These are phyloP conservation scores for Heterohyrax brucei DNA, from an alignment of 2,797 vertebrate species.

Conservation along the genomic window DNA sequence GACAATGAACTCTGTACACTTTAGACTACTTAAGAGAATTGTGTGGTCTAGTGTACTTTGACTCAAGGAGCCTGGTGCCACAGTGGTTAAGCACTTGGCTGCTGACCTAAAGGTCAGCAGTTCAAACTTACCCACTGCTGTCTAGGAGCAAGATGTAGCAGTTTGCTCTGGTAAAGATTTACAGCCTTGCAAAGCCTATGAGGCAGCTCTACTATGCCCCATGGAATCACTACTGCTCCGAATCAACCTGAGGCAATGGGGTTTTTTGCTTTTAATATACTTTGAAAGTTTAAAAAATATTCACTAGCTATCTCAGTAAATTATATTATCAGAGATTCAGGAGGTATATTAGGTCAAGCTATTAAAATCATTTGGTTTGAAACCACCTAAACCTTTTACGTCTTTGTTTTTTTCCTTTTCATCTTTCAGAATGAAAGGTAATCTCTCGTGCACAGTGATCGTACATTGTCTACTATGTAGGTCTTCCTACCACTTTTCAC, in stretches of 20 bases:
- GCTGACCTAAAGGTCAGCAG: too few relatives aligned
- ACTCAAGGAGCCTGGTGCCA: too few relatives aligned
- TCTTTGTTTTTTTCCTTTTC: not conserved
- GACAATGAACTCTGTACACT: not conserved
- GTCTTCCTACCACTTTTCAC: not conserved
- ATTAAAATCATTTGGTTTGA: not conserved
- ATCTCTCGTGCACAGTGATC: not conserved
- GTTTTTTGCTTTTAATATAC: not conserved
- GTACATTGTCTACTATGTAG: not conserved
- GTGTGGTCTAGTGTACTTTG: not conserved
- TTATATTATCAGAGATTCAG: conserved; percentile 25
- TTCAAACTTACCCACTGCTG: too few relatives aligned
- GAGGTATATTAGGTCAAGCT: conserved; percentile 15
- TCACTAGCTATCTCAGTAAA: not conserved
- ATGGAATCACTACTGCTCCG: too few relatives aligned
- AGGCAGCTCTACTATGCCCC: too few relatives aligned
- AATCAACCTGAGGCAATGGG: too few relatives aligned
- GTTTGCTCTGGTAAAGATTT: too few relatives aligned
- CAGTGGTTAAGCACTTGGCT: too few relatives aligned
- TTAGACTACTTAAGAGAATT: not conserved
- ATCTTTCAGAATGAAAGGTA: conserved; percentile 11
- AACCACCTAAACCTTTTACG: conserved; percentile 27
- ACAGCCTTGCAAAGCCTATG: too few relatives aligned
- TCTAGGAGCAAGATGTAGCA: too few relatives aligned
- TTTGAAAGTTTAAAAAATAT: not conserved